phyloP scores from a whole-genome alignment of 37 sponge, comb jelly and placozoan genomes.

The Crambe crambe region DNA sequence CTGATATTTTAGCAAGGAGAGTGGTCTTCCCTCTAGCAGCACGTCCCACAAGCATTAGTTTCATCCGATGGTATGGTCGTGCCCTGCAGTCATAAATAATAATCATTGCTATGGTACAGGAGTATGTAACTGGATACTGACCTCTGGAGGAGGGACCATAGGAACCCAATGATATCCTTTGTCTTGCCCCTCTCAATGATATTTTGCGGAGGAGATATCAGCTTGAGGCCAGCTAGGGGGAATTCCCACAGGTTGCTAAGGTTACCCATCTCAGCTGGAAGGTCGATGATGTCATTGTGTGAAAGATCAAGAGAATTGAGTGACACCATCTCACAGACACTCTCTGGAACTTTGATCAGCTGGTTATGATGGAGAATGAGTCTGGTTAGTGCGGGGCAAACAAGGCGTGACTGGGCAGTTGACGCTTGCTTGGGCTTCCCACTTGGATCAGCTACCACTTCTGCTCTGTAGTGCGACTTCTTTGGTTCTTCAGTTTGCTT shows the following conservation, averaged over 20 bases:
- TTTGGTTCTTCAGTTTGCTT: background rate
- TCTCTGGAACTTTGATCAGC: conserved; percentile 53
- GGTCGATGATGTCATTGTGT: conserved; percentile 71
- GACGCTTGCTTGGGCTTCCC: background rate
- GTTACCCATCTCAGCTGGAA: conserved; percentile 71
- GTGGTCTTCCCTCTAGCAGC: conserved; percentile 83
- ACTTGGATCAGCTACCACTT: too few relatives aligned
- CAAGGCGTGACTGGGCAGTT: background rate
- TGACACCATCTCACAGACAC: conserved; percentile 61
- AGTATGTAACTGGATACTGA: too few relatives aligned
- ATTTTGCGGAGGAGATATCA: conserved; percentile 83
- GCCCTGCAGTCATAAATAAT: conserved; percentile 44
- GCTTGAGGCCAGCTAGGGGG: conserved; percentile 73
- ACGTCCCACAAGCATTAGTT: conserved; percentile 88
- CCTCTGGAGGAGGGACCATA: conserved; percentile 76
- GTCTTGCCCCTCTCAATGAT: conserved; percentile 79
- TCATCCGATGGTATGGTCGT: conserved; percentile 90
- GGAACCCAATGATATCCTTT: conserved; percentile 85
- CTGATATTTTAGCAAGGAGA: conserved; percentile 61
- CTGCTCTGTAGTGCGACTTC: background rate
- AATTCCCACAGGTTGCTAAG: conserved; percentile 82
- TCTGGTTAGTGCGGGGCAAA: conserved; percentile 63
- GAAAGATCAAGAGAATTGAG: conserved; percentile 74
- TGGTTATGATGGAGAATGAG: conserved; percentile 52
- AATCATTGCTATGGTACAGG: too few relatives aligned